Conservation (phyloP, 2,888 invertebrate genomes). For the Agriopis aurantiaria region DNA sequence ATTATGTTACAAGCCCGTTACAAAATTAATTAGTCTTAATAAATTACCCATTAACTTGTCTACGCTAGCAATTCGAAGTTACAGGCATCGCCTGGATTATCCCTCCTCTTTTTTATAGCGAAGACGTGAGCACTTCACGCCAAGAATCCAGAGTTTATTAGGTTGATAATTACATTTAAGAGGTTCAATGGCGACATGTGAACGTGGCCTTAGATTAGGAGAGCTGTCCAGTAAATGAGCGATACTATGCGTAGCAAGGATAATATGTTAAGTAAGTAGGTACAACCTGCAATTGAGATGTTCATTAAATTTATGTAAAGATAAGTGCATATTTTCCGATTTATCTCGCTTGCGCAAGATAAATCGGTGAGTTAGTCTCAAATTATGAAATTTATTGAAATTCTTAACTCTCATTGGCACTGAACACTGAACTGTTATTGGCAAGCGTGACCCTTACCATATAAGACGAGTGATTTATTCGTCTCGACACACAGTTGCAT, state of each 20-base stretch:
- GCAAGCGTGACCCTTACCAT: no score
- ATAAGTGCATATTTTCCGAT: no score
- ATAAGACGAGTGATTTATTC: no score
- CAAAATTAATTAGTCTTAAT: conserved; percentile 40
- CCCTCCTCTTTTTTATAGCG: conserved; percentile 42
- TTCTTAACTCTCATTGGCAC: no score
- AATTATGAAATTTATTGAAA: no score
- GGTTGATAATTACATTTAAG: conserved; percentile 46
- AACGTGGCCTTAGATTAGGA: conserved; percentile 30
- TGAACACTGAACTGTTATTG: no score
- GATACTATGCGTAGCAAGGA: neutral
- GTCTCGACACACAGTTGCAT: no score
- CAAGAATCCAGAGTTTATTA: conserved; percentile 44
- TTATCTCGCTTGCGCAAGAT: no score
- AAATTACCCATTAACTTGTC: conserved; percentile 39
- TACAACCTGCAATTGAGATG: no score
- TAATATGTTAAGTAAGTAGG: neutral
- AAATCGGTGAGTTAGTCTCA: no score
- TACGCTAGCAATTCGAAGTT: conserved; percentile 30
- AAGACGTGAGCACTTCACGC: conserved; percentile 41
- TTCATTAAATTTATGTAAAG: no score
- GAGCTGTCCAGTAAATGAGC: conserved; percentile 15
- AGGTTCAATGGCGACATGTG: conserved; percentile 36
- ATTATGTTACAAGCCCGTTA: neutral
- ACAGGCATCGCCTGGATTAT: conserved; percentile 38